A percentile compares a stretch with the other conserved stretches of the same genome.
phyloP scores from a whole-genome alignment of 1,140 invertebrate genomes.

The Drosophila sucinea region DNA sequence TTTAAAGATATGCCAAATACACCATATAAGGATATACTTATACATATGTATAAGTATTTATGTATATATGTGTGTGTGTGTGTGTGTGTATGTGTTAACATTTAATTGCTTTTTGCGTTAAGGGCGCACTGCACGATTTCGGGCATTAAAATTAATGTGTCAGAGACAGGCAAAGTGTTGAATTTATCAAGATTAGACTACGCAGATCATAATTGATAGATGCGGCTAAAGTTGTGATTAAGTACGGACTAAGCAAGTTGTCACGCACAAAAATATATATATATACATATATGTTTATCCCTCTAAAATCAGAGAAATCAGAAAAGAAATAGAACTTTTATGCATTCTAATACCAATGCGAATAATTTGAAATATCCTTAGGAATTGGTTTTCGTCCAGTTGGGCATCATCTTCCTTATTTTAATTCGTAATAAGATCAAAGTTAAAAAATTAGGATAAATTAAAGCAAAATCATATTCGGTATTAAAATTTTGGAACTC shows the following conservation, averaged over 20 bases:
- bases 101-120: slow-evolving; percentile 63
- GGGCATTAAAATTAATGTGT: slow-evolving; percentile 40
- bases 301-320: too few relatives aligned
- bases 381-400: too few relatives aligned
- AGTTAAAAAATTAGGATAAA: too few relatives aligned
- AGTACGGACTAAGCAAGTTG: neutral
- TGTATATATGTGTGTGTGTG: neutral
- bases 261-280: neutral
- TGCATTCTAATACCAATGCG: too few relatives aligned
- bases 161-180: slow-evolving; percentile 40
- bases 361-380: too few relatives aligned
- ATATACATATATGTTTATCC: too few relatives aligned
- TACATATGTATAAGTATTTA: slow-evolving; percentile 35
- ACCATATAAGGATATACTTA: neutral
- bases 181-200: slow-evolving; percentile 68
- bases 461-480: too few relatives aligned
- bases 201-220: slow-evolving; percentile 29
- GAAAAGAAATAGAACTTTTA: too few relatives aligned
- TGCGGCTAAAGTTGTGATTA: slow-evolving; percentile 22
- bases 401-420: too few relatives aligned
- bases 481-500: too few relatives aligned
- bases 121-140: slow-evolving; percentile 12
- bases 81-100: slow-evolving; percentile 23
- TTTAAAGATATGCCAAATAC: slow-evolving; percentile 41
- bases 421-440: too few relatives aligned